Conservation (phyloP, 2,797 vertebrate genomes). For the Agapornis canus region DNA sequence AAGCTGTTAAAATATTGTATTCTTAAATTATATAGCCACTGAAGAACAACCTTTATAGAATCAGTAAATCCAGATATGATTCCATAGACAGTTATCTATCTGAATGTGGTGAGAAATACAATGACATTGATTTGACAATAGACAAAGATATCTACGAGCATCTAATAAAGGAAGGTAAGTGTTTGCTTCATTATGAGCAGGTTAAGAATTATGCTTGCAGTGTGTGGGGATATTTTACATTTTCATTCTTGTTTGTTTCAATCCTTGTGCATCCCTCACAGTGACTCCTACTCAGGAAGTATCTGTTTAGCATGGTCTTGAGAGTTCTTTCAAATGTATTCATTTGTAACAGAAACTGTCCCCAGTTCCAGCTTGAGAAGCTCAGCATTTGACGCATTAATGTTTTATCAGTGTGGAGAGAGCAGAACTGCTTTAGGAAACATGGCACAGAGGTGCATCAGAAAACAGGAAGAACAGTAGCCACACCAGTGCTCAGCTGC, state of each 20-base stretch:
- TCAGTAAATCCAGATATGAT: constrained; percentile 97
- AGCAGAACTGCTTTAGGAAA: neutral
- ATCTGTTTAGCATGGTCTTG: neutral
- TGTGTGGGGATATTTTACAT: neutral
- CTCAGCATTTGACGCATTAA: neutral
- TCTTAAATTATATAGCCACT: constrained; percentile 86
- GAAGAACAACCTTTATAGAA: constrained; percentile 93
- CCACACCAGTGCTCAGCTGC: neutral
- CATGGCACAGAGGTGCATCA: neutral
- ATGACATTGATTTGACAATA: constrained; percentile 94
- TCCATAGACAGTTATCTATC: constrained; percentile 99
- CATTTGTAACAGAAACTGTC: neutral
- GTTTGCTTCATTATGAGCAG: constrained; percentile 17
- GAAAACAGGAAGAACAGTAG: neutral
- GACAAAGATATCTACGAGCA: constrained; percentile 92
- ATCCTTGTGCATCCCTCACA: neutral
- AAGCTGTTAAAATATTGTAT: constrained; percentile 70
- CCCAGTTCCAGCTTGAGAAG: neutral
- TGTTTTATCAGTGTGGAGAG: neutral
- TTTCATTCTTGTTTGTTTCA: neutral
- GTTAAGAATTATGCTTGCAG: constrained; percentile 41
- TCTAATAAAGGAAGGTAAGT: constrained; percentile 89
- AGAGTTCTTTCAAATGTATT: neutral
- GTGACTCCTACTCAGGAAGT: neutral
- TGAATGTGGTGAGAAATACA: constrained; percentile 95